Base-by-base conservation (phyloP, 2,113 vertebrate genomes). In the Elaphurus davidianus region DNA sequence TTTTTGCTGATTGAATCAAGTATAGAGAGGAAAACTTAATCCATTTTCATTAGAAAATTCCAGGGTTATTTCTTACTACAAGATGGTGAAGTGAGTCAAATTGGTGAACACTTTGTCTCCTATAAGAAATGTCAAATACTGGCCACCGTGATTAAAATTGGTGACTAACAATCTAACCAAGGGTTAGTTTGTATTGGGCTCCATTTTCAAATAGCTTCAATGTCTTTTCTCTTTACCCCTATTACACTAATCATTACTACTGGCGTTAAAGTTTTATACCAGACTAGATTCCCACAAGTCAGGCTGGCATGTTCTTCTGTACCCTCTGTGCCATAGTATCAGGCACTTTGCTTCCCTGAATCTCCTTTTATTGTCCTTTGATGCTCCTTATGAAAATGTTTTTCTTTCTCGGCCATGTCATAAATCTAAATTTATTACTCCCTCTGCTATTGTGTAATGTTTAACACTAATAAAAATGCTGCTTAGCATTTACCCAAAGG, bases 381-480 rank as follows among this genome's bases (percentile, higher is more conserved):
- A 97, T 50, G 60, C 16, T 91, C 71, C 33, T 95, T 96, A 87
- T 88, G 83, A 98, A 98, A 98, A 98, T 94, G 94, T 97, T 98
- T 98, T 94, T 97, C 94, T 98, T 97, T 60, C 67, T 91, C 52
- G 21, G 55, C 82, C 27, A n/a, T 87, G 40, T 54, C 40, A 89
- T 96, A 97, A 98, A 98, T 97, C 92, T 97, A 92, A 97, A 96
- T 97, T 97, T 97, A 98, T 97, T 94, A 85, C 30, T 98, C 97
- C 95, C 98, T 95, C 82, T 96, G 90, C 95, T 98, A 95, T 97
- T 97, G 97, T 97, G 98, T 96, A 98, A 97, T 97, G 95, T 94
- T 97, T 98, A 98, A 96, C 95, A 89, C 95, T 98, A 98, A 96
- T 98, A 98, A 98, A 98, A 98, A 94, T 91, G 95, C 92, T 98